Percentiles rank a stretch among this genome's conserved stretches.
Evolutionary conservation across 2,797 vertebrate genomes (phyloP).

Genomic region (Natrix natrix): DNA sequence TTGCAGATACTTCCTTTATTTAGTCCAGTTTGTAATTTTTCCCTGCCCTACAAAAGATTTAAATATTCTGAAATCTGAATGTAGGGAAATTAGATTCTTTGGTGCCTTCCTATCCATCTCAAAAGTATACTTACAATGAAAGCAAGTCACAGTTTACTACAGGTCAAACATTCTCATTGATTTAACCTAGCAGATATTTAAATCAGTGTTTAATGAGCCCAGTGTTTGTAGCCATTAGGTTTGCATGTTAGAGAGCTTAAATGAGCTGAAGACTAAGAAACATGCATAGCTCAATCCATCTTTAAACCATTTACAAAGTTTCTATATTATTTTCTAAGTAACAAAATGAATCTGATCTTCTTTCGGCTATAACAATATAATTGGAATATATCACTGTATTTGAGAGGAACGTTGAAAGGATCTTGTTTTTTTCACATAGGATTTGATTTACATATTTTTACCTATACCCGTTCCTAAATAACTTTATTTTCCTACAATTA

Average conservation of each 20-base stretch:
- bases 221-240: neutral
- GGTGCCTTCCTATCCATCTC: neutral
- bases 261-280: neutral
- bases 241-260: neutral
- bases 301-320: neutral
- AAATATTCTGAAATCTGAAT: neutral
- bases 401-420: neutral
- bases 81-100: neutral
- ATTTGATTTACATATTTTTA: slow-evolving; percentile 18
- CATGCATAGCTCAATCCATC: neutral
- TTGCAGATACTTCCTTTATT: neutral
- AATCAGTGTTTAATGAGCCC: neutral
- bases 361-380: neutral
- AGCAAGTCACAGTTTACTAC: neutral
- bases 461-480: neutral
- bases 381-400: neutral
- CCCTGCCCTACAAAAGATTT: neutral
- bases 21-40: neutral
- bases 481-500: neutral
- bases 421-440: neutral
- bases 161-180: neutral
- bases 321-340: neutral
- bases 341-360: neutral
- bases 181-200: neutral
- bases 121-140: neutral